Evolutionary conservation across 2,888 invertebrate species (phyloP).

Genomic region (Tetanocera ferruginea): DNA sequence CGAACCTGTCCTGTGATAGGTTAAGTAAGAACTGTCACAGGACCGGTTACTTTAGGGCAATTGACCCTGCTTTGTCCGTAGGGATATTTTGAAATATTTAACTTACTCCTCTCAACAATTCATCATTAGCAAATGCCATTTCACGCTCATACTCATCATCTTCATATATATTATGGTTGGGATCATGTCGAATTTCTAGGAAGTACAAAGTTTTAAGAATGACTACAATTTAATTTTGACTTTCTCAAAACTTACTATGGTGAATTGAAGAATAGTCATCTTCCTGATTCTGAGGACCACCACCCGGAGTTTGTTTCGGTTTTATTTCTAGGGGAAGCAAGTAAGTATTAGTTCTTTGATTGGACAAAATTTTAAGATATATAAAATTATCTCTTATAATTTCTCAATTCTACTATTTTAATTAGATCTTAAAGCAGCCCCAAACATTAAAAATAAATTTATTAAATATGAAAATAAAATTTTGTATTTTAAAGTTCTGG

Average conservation of each 20-base stretch:
- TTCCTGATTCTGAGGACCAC: constrained; percentile 56
- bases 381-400: too few relatives aligned
- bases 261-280: constrained; percentile 40
- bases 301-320: constrained; percentile 54
- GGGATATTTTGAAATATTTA: background rate
- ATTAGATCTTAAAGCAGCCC: too few relatives aligned
- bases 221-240: background rate
- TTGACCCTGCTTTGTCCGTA: too few relatives aligned
- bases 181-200: background rate
- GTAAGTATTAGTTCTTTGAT: constrained; percentile 16
- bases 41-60: too few relatives aligned
- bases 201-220: background rate
- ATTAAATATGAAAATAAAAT: too few relatives aligned
- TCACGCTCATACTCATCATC: constrained; percentile 63
- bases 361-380: too few relatives aligned
- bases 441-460: too few relatives aligned
- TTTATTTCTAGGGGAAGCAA: constrained; percentile 60
- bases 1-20: too few relatives aligned
- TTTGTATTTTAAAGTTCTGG: too few relatives aligned
- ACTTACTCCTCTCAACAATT: constrained; percentile 68
- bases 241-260: background rate
- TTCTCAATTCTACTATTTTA: too few relatives aligned
- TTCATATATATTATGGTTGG: constrained; percentile 46
- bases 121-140: constrained; percentile 65
- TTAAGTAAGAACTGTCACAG: too few relatives aligned